Percentiles rank a stretch among this genome's conserved stretches.
These are phyloP conservation scores for Dryadula phaetusa DNA, from an alignment of 2,888 invertebrate species.

Conservation along the genomic window DNA sequence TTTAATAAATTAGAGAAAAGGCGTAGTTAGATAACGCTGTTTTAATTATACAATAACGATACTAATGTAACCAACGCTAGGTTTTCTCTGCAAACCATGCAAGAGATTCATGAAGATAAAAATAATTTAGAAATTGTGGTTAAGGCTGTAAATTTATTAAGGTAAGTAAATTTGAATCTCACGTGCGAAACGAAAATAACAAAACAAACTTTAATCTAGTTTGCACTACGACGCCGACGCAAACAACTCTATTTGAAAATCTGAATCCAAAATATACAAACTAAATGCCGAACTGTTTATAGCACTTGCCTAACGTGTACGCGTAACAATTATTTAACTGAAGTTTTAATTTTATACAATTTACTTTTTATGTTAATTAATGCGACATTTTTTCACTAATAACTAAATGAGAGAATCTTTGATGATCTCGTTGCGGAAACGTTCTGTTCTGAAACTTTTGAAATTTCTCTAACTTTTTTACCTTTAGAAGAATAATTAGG, in stretches of 20 bases:
- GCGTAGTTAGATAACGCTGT: too few species aligned
- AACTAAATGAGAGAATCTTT: background rate
- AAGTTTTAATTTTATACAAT: background rate
- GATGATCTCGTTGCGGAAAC: conserved; percentile 3
- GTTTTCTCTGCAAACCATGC: background rate
- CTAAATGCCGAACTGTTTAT: conserved; percentile 4
- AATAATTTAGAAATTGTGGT: background rate
- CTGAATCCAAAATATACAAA: conserved; percentile 19
- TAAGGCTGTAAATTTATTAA: background rate
- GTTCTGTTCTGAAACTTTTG: conserved; percentile 6
- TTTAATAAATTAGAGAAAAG: too few species aligned
- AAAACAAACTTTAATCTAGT: conserved; percentile 17
- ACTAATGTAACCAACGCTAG: too few species aligned
- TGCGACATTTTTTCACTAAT: background rate
- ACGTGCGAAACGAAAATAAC: conserved; percentile 11
- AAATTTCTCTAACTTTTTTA: conserved; percentile 1
- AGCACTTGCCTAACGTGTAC: conserved; percentile 7
- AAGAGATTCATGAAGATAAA: background rate
- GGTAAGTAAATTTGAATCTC: conserved; percentile 17
- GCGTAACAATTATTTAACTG: conserved; percentile 11
- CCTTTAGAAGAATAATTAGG: conserved; percentile 2
- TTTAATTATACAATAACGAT: too few species aligned
- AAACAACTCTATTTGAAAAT: conserved; percentile 18
- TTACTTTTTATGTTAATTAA: background rate
- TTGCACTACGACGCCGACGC: background rate